phyloP scores from a whole-genome alignment of 2,113 vertebrate species.

The Morone chrysops region DNA sequence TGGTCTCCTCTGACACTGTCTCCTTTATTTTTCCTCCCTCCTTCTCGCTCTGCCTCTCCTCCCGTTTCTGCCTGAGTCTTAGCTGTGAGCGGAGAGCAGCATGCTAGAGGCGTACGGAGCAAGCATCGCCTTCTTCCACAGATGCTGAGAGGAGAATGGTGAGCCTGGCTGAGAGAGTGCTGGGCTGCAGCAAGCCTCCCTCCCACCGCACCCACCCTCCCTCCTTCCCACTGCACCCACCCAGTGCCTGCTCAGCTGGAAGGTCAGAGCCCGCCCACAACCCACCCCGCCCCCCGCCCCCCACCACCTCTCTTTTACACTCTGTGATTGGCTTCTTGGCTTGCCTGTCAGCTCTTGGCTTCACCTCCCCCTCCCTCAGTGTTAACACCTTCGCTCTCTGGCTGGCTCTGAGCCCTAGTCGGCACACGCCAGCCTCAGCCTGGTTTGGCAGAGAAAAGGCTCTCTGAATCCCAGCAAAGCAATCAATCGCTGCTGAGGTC shows the following conservation, averaged over 20 bases:
- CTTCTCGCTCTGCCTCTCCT: conserved; percentile 77
- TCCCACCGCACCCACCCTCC: conserved; percentile 79
- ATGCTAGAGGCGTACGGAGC: conserved; percentile 92
- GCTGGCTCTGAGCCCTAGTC: conserved; percentile 77
- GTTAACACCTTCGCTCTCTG: conserved; percentile 86
- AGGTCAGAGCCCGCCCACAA: conserved; percentile 96
- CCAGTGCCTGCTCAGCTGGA: conserved; percentile 97
- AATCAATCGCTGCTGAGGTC: conserved; percentile 85
- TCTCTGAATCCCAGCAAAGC: conserved; percentile 82
- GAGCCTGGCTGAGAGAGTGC: conserved; percentile 90
- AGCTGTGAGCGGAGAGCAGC: conserved; percentile 91
- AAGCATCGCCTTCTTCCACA: conserved; percentile 97
- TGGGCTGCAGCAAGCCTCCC: conserved; percentile 88
- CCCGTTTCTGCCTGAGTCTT: conserved; percentile 81
- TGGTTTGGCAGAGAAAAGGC: conserved; percentile 82
- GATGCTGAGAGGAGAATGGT: conserved; percentile 97
- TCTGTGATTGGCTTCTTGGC: conserved; percentile 90
- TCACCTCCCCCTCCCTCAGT: conserved; percentile 74
- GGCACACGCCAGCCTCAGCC: conserved; percentile 81
- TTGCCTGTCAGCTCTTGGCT: conserved; percentile 87
- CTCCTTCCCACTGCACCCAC: conserved; percentile 84
- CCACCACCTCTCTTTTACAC: conserved; percentile 83
- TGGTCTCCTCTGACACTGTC: conserved; percentile 80
- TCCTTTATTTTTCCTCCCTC: conserved; percentile 71
- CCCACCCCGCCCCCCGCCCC: not conserved